phyloP scores from a whole-genome alignment of 2,888 invertebrate genomes.

The Leptopilina myrica region DNA sequence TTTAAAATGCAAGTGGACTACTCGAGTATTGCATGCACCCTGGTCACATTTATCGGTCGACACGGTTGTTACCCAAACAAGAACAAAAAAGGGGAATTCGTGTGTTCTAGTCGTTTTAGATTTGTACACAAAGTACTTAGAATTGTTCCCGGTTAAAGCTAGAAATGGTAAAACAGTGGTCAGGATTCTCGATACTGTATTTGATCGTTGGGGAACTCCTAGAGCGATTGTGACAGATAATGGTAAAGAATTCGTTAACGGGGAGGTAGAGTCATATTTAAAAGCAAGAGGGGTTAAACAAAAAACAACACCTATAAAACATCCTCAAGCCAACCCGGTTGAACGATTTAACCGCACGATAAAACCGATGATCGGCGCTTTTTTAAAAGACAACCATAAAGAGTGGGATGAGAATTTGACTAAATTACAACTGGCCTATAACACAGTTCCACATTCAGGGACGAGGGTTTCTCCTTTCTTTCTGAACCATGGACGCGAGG shows the following conservation, averaged over 20 bases:
- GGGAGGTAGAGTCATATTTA: background rate
- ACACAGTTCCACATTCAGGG: background rate
- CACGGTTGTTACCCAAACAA: background rate
- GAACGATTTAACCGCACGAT: background rate
- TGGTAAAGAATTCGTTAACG: background rate
- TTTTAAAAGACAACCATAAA: background rate
- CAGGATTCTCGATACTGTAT: background rate
- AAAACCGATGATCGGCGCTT: background rate
- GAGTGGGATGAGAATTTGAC: background rate
- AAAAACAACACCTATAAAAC: background rate
- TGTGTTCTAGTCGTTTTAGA: background rate
- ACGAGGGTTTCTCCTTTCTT: background rate
- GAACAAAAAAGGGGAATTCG: background rate
- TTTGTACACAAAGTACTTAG: background rate
- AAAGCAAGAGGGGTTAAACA: background rate
- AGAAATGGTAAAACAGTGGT: background rate
- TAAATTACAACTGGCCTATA: background rate
- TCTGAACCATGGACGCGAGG: background rate
- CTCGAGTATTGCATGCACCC: background rate
- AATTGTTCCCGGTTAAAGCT: background rate
- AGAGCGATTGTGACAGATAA: background rate
- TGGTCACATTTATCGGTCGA: background rate
- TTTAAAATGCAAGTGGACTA: background rate
- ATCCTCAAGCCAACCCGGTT: background rate
- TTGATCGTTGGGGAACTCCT: conserved; percentile 36